Base-by-base conservation (phyloP, 1,140 invertebrate species). In the Atopsyche davidsoni region DNA sequence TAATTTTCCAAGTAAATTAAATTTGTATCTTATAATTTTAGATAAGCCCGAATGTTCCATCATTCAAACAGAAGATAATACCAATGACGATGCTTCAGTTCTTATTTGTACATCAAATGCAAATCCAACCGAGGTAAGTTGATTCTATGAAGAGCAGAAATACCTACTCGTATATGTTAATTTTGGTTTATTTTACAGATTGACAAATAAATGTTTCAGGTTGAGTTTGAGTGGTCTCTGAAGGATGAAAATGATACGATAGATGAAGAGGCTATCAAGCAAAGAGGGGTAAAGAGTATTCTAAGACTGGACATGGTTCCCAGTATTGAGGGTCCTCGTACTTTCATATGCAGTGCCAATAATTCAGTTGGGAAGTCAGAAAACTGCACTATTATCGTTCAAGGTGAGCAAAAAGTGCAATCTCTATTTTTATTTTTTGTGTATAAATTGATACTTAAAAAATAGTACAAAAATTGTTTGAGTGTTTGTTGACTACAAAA, bases 41-140 rank as follows among this genome's bases (percentile, higher is more conserved):
- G 90, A 83, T 74, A 81, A 85, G 60, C 91, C 91, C 1, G 83
- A 89, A 61, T 95, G 90, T 66, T 77, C 77, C 17, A 88, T 92
- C 57, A 79, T 82, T 50, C 77, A 81, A 52, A 77, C 76, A 22
- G 80, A 84, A 62, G 75, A 81, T 50, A n/a, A n/a, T n/a, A n/a
- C n/a, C n/a, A n/a, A n/a, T n/a, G 77, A 88, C 42, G 85, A 85
- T 3, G 77, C 80, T 58, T 79, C 86, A 62, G 81, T 86, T 41
- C 72, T 94, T 16, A 79, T 87, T 10, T 94, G 91, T 64, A 84
- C 82, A 23, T 86, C 85, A 2, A 70, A 76, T 32, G 89, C 88
- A 17, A 92, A 92, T 73, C 90, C 91, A 1, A 66, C 76, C 44
- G 80, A 87, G 59, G 86, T 77, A 64, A 69, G 59, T 60, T 43